A percentile compares a stretch with the other conserved stretches of the same genome.
phyloP scores from a whole-genome alignment of 2,888 invertebrate genomes.

The Ceratothoa steindachneri region DNA sequence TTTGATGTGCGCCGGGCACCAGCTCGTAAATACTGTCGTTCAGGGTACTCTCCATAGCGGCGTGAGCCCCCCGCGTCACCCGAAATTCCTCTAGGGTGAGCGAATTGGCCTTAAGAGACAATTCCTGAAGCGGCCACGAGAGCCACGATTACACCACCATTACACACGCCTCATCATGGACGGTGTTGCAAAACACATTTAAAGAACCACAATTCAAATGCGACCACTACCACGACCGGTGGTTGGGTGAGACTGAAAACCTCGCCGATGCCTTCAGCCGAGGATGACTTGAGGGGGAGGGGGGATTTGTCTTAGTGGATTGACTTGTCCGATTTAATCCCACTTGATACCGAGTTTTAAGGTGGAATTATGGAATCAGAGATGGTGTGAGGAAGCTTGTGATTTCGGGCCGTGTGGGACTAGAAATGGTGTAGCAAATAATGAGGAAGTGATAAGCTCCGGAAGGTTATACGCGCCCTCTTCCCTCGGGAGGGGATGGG shows the following conservation, averaged over 20 bases:
- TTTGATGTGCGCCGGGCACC: not conserved
- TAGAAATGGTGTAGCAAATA: conserved; percentile 2
- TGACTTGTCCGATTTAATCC: conserved; percentile 10
- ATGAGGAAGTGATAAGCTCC: not conserved
- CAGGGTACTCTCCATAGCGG: too few species aligned
- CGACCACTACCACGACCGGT: not conserved
- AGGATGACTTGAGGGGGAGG: not conserved
- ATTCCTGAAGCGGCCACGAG: not conserved
- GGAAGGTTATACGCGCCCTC: not conserved
- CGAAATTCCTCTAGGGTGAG: too few species aligned
- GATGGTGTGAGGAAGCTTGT: not conserved
- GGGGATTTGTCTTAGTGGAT: conserved; percentile 2
- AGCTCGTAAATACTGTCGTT: not conserved
- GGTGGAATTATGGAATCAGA: conserved; percentile 4
- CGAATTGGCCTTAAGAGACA: too few species aligned
- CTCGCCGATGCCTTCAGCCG: not conserved
- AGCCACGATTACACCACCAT: not conserved
- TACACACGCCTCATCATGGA: not conserved
- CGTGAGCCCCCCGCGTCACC: too few species aligned
- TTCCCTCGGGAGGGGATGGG: not conserved
- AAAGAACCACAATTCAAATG: not conserved
- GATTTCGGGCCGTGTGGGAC: conserved; percentile 10
- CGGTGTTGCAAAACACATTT: not conserved
- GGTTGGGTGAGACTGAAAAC: not conserved
- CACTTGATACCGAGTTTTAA: conserved; percentile 8